Conservation (phyloP, 2,797 vertebrate species). For the Sebastes ruberrimus region DNA sequence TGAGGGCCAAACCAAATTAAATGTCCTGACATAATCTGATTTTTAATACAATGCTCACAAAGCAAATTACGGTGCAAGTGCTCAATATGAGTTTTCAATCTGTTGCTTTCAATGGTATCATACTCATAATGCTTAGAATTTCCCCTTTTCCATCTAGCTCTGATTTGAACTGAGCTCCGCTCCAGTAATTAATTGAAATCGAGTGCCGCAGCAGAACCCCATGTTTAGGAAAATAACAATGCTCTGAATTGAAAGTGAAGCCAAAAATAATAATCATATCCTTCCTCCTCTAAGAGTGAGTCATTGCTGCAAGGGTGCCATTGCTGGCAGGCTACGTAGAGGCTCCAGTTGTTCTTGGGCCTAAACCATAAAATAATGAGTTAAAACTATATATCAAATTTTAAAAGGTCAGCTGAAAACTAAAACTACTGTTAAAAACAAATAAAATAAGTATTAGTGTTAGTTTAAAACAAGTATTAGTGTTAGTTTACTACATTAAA, state of each 20-base stretch:
- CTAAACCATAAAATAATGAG: not conserved
- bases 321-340: not conserved
- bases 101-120: conserved; percentile 68
- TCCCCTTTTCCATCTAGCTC: not conserved
- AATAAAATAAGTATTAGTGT: not conserved
- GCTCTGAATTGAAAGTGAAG: not conserved
- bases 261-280: not conserved
- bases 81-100: not conserved
- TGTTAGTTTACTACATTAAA: not conserved
- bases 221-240: not conserved
- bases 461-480: not conserved
- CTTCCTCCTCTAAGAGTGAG: not conserved
- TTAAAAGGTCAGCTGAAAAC: not conserved
- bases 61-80: conserved; percentile 20
- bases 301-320: not conserved
- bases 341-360: not conserved
- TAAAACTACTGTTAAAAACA: not conserved
- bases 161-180: not conserved
- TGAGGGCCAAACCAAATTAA: conserved; percentile 27
- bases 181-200: not conserved
- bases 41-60: conserved; percentile 12
- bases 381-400: not conserved
- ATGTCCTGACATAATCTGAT: conserved; percentile 2
- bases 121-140: not conserved
- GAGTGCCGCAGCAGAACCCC: not conserved